These are phyloP conservation scores for Yoshiicerus persimilis DNA, from an alignment of 1,140 invertebrate genomes.

Conservation along the genomic window DNA sequence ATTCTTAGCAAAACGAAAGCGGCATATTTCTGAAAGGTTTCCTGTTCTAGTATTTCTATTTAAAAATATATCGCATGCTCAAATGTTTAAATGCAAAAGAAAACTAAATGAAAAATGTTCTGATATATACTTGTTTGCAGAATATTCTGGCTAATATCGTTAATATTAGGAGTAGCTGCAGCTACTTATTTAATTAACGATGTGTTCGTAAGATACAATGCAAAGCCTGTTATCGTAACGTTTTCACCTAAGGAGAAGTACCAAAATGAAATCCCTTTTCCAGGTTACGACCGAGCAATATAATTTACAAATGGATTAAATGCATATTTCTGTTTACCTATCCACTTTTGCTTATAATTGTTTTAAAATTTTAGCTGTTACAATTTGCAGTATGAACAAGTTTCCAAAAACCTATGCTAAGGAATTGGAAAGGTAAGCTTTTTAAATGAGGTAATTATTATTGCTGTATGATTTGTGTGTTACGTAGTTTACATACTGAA, in stretches of 20 bases:
- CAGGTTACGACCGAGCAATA: not conserved
- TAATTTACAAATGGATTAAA: too few relatives aligned
- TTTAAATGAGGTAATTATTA: not conserved
- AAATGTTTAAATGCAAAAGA: too few relatives aligned
- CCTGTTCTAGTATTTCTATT: not conserved
- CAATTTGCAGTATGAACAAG: conserved; percentile 25
- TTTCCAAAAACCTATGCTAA: not conserved
- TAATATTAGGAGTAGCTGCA: not conserved
- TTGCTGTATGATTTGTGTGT: too few relatives aligned
- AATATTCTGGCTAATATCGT: conserved; percentile 15
- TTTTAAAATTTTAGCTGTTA: conserved; percentile 9
- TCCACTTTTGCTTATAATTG: too few relatives aligned
- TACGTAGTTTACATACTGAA: too few relatives aligned
- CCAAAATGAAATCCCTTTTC: conserved; percentile 26
- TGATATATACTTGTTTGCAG: not conserved
- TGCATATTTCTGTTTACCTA: too few relatives aligned
- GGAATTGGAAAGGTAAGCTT: conserved; percentile 4
- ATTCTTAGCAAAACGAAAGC: not conserved
- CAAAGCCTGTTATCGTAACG: conserved; percentile 25
- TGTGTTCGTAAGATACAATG: not conserved
- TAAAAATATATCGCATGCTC: too few relatives aligned
- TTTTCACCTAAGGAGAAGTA: not conserved
- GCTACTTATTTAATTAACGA: not conserved
- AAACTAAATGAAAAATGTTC: too few relatives aligned
- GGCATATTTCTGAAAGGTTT: not conserved